A percentile compares a stretch with the other conserved stretches of the same genome.
These are phyloP conservation scores for Mastigias papua DNA, from an alignment of 30 jellyfish, hydroid and myxozoan species.

Conservation along the genomic window DNA sequence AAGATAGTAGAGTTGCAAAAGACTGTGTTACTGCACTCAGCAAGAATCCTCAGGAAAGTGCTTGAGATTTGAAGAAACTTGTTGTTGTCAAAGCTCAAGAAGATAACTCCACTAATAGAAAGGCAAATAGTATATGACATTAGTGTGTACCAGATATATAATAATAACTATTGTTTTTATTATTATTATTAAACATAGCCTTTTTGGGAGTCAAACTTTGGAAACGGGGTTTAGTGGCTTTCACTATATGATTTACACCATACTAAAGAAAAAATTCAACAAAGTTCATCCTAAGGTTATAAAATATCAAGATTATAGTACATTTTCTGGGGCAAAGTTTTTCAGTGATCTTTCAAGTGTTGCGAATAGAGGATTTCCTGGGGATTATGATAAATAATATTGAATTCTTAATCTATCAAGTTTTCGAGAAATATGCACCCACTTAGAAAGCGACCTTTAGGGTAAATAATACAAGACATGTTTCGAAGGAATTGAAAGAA, in stretches of 20 bases:
- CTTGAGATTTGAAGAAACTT: too few relatives aligned
- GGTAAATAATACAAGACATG: not conserved
- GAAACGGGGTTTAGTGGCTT: constrained; percentile 11
- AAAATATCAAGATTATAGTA: not conserved
- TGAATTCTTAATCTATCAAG: not conserved
- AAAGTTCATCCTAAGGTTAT: constrained; percentile 12
- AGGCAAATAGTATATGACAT: too few relatives aligned
- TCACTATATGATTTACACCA: constrained; percentile 9
- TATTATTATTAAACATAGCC: not conserved
- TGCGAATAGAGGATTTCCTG: not conserved
- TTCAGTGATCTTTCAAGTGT: not conserved
- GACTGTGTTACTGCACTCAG: too few relatives aligned
- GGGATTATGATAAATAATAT: not conserved
- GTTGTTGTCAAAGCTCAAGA: too few relatives aligned
- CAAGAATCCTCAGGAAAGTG: too few relatives aligned
- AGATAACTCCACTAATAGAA: too few relatives aligned
- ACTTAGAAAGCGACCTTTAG: not conserved
- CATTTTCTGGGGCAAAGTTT: not conserved
- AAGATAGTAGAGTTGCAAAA: too few relatives aligned
- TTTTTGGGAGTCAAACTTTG: not conserved
- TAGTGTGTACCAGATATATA: too few relatives aligned
- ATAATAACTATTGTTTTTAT: too few relatives aligned
- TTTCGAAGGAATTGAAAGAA: not conserved
- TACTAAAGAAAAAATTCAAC: not conserved
- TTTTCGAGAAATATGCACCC: not conserved